phyloP scores from a whole-genome alignment of 35 echinoderm and acorn worm species.

The Diadema setosum region DNA sequence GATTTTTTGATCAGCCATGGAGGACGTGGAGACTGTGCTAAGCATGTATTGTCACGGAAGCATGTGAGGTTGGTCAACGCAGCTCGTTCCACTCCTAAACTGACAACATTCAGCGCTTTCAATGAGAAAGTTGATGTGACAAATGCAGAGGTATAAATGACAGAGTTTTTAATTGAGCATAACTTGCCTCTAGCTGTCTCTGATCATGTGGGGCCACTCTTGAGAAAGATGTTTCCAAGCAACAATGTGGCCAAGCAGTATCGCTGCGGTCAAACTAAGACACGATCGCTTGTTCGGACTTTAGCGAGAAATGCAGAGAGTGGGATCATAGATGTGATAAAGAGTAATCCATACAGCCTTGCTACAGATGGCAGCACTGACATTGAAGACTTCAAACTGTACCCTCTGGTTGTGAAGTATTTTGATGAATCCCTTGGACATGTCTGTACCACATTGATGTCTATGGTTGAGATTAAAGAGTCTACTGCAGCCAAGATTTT shows the following conservation, averaged over 20 bases:
- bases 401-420: conserved; percentile 47
- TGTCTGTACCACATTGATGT: not conserved
- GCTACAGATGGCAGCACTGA: conserved; percentile 69
- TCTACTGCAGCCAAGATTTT: conserved; percentile 12
- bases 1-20: too few species aligned
- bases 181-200: conserved; percentile 32
- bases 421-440: conserved; percentile 40
- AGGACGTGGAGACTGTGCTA: too few species aligned
- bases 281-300: not conserved
- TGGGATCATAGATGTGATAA: not conserved
- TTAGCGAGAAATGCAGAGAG: not conserved
- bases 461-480: not conserved
- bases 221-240: conserved; percentile 50
- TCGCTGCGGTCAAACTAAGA: conserved; percentile 43
- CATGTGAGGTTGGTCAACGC: too few species aligned
- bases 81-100: too few species aligned
- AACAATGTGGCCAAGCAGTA: conserved; percentile 42
- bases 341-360: conserved; percentile 38
- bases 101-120: too few species aligned
- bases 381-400: conserved; percentile 52
- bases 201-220: conserved; percentile 9
- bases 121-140: not conserved
- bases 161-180: conserved; percentile 54
- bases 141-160: conserved; percentile 25
- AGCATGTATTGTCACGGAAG: too few species aligned